Base-by-base conservation (phyloP, 2,797 vertebrate genomes). In the Macroramphosus scolopax region DNA sequence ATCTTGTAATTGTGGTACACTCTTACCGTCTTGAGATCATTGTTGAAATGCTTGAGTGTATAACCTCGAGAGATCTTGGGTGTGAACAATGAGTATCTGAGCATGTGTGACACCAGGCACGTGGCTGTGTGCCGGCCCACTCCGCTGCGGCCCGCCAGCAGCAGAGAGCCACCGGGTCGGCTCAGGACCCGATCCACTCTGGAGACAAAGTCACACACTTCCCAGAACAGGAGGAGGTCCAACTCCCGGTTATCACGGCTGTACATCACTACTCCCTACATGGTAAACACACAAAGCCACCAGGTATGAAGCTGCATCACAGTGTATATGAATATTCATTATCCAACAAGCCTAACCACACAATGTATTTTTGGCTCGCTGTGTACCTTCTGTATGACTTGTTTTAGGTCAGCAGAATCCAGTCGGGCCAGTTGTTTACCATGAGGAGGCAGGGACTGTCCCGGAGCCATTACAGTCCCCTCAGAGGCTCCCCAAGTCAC, bases 61-160 rank as follows among this genome's bases (percentile, higher is more conserved):
- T 99, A 98, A 17, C 89, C 90, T 63, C 95, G 92, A 59, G 92
- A 92, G 76, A 97, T 89, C 77, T 92, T 95, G 11, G 95, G 97
- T 0, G 95, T 93, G 80, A 93, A 88, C 41, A 97, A 61, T 3
- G 87, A 60, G 37, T 92, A 92, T 50, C 93, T 90, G 0, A 97
- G 95, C 96, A 98, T 97, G 57, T 98, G 95, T 42, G 93, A 92
- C 70, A 98, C 94, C 39, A 99, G 80, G 30, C 88, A 92, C 0
- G 93, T 90, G 59, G 90, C 80, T 0, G 95, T 95, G 42, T 94
- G 92, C 17, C 97, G 93, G 10, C 96, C 97, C 4, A 98, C 93
- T 9, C 97, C 96, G 4, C 95, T 95, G 8, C 90, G 90, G 2
- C 96, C 97, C 0, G 95, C 95, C 74, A 99, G 74, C 5, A 99